Percentiles rank a stretch among this genome's conserved stretches.
phyloP scores from a whole-genome alignment of 2,113 vertebrate species.

The Pristiophorus japonicus region DNA sequence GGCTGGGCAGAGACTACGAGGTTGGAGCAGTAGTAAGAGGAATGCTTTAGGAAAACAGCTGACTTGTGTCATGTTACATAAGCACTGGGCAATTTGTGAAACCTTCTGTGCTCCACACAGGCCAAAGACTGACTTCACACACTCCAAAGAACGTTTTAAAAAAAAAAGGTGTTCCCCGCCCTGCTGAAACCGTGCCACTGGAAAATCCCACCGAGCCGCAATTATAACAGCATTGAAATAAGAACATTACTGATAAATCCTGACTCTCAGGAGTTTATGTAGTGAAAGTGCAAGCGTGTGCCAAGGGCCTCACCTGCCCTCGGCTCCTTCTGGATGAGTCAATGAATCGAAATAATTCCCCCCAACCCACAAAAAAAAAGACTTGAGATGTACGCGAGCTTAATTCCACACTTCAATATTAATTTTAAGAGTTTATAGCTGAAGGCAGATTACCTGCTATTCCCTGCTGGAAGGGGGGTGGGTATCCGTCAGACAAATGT shows the following conservation, averaged over 20 bases:
- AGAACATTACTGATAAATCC: neutral
- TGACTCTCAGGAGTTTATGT: neutral
- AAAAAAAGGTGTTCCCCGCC: neutral
- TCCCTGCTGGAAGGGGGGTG: neutral
- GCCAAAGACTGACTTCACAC: neutral
- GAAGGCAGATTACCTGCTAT: neutral
- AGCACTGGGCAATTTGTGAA: conserved; percentile 17
- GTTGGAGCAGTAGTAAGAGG: neutral
- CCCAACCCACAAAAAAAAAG: neutral
- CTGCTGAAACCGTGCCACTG: neutral
- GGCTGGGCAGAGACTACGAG: neutral
- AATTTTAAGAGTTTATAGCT: neutral
- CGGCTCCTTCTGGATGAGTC: neutral
- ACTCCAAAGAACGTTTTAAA: neutral
- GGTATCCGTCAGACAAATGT: neutral
- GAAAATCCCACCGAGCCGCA: conserved; percentile 27
- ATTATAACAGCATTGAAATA: conserved; percentile 14
- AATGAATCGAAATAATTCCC: neutral
- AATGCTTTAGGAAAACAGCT: conserved; percentile 35
- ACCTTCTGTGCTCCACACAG: neutral
- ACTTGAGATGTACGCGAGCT: neutral
- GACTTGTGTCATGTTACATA: conserved; percentile 29
- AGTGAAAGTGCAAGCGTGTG: neutral
- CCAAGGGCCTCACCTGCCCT: neutral
- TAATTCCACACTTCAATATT: conserved; percentile 20